These are phyloP conservation scores for Nipponacmea schrenckii DNA, from an alignment of 2,888 invertebrate genomes.

Conservation along the genomic window DNA sequence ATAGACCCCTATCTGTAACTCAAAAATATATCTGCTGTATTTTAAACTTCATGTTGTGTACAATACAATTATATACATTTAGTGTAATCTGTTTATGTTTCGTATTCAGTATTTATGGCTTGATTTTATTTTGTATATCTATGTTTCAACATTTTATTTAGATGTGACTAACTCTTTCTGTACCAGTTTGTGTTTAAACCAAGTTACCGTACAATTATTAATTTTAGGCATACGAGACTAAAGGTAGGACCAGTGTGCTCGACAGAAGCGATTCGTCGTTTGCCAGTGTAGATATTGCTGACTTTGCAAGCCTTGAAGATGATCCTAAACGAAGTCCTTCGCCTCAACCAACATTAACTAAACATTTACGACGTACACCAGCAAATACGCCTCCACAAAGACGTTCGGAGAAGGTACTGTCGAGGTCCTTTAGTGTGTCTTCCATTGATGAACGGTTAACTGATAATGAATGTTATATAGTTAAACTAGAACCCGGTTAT, in stretches of 20 bases:
- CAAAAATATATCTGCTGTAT: too few species aligned
- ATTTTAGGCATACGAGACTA: background rate
- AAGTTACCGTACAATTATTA: too few species aligned
- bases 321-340: slow-evolving; percentile 13
- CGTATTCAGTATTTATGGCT: too few species aligned
- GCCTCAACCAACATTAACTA: slow-evolving; percentile 15
- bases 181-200: too few species aligned
- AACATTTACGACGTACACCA: background rate
- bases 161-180: too few species aligned
- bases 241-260: background rate
- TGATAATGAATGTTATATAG: slow-evolving; percentile 7
- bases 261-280: slow-evolving; percentile 17
- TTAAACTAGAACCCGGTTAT: slow-evolving; percentile 17
- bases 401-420: slow-evolving; percentile 8
- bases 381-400: background rate
- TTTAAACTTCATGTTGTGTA: too few species aligned
- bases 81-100: too few species aligned
- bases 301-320: slow-evolving; percentile 6
- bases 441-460: background rate
- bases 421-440: slow-evolving; percentile 15
- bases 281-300: slow-evolving; percentile 20
- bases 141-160: too few species aligned
- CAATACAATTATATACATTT: too few species aligned
- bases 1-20: too few species aligned
- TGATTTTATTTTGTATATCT: too few species aligned